These are phyloP conservation scores for Heliangelus exortis DNA, from an alignment of 2,797 vertebrate species.

Conservation along the genomic window DNA sequence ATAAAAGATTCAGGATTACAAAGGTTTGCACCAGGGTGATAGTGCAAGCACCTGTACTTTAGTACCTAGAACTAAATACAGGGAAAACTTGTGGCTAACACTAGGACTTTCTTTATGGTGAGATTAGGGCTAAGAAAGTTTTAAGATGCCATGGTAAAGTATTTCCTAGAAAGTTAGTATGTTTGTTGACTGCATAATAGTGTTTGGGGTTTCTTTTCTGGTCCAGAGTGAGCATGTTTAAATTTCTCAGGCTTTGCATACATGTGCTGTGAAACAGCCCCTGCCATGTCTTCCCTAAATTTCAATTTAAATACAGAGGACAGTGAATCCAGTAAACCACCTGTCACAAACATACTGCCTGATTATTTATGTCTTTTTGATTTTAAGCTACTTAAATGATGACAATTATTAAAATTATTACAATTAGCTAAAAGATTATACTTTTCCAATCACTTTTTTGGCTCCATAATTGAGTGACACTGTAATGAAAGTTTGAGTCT, in stretches of 20 bases:
- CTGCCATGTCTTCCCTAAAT: neutral
- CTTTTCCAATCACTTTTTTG: neutral
- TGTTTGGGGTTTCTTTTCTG: neutral
- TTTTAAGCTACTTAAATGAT: neutral
- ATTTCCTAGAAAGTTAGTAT: neutral
- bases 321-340: neutral
- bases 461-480: neutral
- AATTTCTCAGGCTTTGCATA: neutral
- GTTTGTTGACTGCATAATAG: neutral
- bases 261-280: accelerated
- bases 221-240: neutral
- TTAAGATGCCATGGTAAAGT: neutral
- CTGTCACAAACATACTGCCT: accelerated
- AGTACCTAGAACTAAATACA: neutral
- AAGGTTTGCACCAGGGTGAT: neutral
- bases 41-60: neutral
- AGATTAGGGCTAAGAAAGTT: neutral
- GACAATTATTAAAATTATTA: neutral
- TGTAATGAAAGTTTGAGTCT: neutral
- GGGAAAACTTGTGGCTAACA: neutral
- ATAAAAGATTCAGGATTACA: neutral
- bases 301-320: neutral
- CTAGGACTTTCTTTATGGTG: neutral
- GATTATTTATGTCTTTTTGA: neutral
- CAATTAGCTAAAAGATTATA: neutral